Evolutionary conservation across 2,888 invertebrate genomes (phyloP).

Genomic region (Caenorhabditis parvicauda): DNA sequence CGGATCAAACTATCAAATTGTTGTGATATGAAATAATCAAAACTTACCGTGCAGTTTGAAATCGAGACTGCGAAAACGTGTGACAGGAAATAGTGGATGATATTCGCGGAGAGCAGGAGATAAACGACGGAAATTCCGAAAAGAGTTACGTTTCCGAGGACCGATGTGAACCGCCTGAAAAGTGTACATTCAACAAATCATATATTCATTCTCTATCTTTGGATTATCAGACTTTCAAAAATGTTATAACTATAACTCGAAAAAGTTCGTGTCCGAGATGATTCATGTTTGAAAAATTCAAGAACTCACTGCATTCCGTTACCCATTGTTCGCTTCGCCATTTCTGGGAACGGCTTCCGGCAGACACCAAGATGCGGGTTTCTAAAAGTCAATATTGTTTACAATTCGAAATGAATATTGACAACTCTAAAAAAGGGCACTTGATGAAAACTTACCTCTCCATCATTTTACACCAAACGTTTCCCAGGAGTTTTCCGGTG

Average conservation of each 20-base stretch:
- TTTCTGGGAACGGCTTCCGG: constrained; percentile 61
- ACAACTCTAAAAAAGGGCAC: not conserved
- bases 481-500: constrained; percentile 58
- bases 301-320: constrained; percentile 31
- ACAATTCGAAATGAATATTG: not conserved
- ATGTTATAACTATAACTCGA: not conserved
- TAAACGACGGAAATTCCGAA: constrained; percentile 60
- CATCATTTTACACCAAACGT: constrained; percentile 57
- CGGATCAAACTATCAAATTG: not conserved
- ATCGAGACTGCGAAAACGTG: constrained; percentile 15
- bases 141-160: constrained; percentile 45
- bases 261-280: not conserved
- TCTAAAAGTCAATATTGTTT: constrained; percentile 7
- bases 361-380: constrained; percentile 47
- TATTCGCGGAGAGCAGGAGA: constrained; percentile 56
- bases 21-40: not conserved
- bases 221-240: not conserved
- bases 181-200: not conserved
- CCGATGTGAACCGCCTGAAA: constrained; percentile 46
- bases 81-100: constrained; percentile 49
- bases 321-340: constrained; percentile 58
- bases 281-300: not conserved
- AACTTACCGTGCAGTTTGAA: constrained; percentile 15
- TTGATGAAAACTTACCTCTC: constrained; percentile 12
- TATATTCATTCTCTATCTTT: not conserved